A percentile compares a stretch with the other conserved stretches of the same genome.
Conservation (phyloP, 2,888 invertebrate species). For the Drosophila bunnanda region DNA sequence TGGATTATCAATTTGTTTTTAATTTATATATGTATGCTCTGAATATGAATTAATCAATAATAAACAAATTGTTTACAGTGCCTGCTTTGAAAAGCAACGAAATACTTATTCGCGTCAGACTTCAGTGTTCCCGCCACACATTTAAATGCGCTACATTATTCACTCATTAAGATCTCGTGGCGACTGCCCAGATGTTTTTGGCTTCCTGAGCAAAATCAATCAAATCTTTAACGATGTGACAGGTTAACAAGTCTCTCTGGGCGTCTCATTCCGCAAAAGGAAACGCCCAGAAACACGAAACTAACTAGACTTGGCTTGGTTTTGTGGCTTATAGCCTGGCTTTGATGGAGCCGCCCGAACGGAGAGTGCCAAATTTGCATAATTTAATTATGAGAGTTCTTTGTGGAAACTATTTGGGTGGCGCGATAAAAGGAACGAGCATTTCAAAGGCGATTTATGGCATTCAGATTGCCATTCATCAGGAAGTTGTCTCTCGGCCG, state of each 20-base stretch:
- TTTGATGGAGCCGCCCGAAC: slow-evolving; percentile 55
- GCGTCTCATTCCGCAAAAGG: slow-evolving; percentile 24
- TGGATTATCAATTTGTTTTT: no score
- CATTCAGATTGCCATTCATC: slow-evolving; percentile 59
- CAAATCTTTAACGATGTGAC: slow-evolving; percentile 75
- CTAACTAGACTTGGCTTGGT: slow-evolving; percentile 19
- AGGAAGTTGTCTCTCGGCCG: slow-evolving; percentile 55
- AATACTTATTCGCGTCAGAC: slow-evolving; percentile 20
- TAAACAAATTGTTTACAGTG: no score
- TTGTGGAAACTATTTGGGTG: slow-evolving; percentile 52
- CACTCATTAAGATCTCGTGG: slow-evolving; percentile 66
- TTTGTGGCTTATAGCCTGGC: slow-evolving; percentile 36
- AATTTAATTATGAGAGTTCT: slow-evolving; percentile 77
- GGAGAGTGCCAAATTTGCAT: slow-evolving; percentile 69
- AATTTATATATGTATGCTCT: no score
- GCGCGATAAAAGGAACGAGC: slow-evolving; percentile 63
- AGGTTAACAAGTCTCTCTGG: slow-evolving; percentile 41
- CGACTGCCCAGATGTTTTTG: slow-evolving; percentile 39
- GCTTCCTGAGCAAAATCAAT: slow-evolving; percentile 73
- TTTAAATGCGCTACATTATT: slow-evolving; percentile 75
- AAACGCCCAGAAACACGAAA: slow-evolving; percentile 29
- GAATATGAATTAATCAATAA: no score
- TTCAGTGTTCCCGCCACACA: slow-evolving; percentile 64
- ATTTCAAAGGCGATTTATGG: slow-evolving; percentile 61
- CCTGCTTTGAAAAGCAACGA: slow-evolving; percentile 22